Percentiles rank a stretch among this genome's conserved stretches.
phyloP scores from a whole-genome alignment of 2,888 invertebrate species.

The Frankliniella intonsa region DNA sequence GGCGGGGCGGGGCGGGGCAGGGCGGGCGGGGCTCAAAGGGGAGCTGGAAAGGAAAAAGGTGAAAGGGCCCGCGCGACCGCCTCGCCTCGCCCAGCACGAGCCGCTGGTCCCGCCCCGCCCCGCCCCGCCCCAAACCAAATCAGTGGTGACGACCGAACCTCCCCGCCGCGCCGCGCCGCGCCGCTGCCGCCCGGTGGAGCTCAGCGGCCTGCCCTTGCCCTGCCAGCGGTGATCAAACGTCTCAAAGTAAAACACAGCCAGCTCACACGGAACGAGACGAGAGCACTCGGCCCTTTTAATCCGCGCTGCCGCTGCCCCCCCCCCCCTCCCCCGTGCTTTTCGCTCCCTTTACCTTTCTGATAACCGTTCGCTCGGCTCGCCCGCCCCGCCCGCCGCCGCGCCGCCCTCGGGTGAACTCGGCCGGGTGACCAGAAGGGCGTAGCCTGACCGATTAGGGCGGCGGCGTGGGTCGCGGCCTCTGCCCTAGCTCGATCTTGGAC shows the following conservation, averaged over 20 bases:
- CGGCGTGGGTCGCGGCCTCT: too few relatives aligned
- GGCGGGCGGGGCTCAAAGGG: not conserved
- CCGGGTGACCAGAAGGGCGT: not conserved
- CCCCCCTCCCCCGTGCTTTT: not conserved
- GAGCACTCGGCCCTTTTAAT: slow-evolving; percentile 11
- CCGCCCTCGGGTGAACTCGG: not conserved
- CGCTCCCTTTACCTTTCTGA: too few relatives aligned
- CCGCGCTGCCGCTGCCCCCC: not conserved
- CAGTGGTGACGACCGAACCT: not conserved
- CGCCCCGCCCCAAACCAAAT: not conserved
- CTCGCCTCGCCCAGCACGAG: not conserved
- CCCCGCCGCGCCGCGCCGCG: not conserved
- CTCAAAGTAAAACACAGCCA: slow-evolving; percentile 22
- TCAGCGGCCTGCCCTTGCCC: not conserved
- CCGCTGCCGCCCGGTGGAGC: too few relatives aligned
- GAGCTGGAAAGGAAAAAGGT: not conserved
- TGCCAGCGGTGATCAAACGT: not conserved
- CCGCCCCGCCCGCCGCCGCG: not conserved
- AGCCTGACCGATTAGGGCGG: not conserved
- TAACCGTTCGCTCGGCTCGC: not conserved
- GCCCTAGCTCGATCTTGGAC: too few relatives aligned
- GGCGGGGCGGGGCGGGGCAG: not conserved
- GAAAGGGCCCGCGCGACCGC: not conserved
- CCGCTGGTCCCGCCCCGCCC: not conserved
- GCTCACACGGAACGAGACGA: slow-evolving; percentile 3